Conservation (phyloP, 53 echinoderm and acorn worm genomes). For the Mesocentrotus franciscanus region DNA sequence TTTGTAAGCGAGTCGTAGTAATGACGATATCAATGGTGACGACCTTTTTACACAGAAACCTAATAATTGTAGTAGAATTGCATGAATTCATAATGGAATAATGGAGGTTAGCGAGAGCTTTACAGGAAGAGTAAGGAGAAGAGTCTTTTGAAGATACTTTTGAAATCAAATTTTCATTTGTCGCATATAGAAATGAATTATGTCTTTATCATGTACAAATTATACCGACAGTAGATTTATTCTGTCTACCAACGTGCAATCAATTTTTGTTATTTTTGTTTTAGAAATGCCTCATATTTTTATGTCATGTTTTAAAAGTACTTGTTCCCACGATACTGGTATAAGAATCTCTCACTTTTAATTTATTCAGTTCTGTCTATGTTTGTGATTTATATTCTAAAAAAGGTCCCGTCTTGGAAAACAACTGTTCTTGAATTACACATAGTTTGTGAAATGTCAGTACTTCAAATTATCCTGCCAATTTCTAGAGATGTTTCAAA, state of each 20-base stretch:
- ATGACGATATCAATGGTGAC: background rate
- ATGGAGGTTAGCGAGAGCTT: background rate
- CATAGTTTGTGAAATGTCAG: background rate
- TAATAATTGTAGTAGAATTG: background rate
- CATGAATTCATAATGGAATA: background rate
- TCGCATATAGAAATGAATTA: constrained; percentile 3
- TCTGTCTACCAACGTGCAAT: constrained; percentile 38
- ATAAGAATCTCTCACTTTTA: background rate
- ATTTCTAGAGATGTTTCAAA: background rate
- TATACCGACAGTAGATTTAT: constrained; percentile 30
- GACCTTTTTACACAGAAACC: background rate
- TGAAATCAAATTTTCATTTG: constrained; percentile 25
- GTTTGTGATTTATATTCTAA: background rate
- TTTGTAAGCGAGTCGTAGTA: background rate
- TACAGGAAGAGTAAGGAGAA: background rate
- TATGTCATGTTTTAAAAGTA: background rate
- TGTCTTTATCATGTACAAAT: constrained; percentile 31
- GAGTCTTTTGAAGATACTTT: background rate
- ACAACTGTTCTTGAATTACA: background rate
- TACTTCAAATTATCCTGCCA: constrained; percentile 4
- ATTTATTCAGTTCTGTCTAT: background rate
- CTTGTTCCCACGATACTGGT: background rate
- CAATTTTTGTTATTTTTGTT: background rate
- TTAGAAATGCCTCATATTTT: constrained; percentile 39
- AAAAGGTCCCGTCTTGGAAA: background rate